These are phyloP conservation scores for Drosophila sordidapex DNA, from an alignment of 2,888 invertebrate species.

Conservation along the genomic window DNA sequence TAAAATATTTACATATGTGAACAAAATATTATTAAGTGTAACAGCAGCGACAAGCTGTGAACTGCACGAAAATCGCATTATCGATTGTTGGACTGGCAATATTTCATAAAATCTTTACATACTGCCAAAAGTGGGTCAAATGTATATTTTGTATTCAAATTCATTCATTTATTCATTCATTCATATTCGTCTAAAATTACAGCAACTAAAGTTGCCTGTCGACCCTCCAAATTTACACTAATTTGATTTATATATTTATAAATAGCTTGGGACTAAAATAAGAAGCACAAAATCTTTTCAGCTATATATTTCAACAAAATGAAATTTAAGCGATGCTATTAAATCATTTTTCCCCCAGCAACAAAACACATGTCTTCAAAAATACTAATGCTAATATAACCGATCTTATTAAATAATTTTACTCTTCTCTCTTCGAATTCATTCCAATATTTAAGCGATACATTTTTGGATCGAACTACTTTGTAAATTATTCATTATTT, in stretches of 20 bases:
- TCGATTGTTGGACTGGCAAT: background rate
- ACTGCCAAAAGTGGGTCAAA: background rate
- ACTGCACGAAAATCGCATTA: background rate
- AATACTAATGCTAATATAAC: background rate
- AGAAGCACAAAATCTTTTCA: background rate
- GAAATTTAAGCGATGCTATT: background rate
- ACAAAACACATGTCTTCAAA: background rate
- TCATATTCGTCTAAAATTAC: background rate
- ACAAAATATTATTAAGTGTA: background rate
- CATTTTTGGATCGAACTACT: background rate
- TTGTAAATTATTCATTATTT: background rate
- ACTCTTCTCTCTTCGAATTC: background rate
- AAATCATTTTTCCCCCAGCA: background rate
- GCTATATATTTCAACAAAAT: background rate
- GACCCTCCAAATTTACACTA: background rate
- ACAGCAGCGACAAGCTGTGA: background rate
- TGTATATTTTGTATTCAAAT: background rate
- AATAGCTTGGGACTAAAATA: background rate
- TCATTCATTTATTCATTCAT: background rate
- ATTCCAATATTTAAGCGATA: background rate
- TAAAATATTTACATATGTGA: background rate
- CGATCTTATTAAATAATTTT: too few species aligned
- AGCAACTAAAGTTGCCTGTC: background rate
- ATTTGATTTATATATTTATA: constrained; percentile 1
- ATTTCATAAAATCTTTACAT: background rate